Evolutionary conservation across 2,888 invertebrate genomes (phyloP).

Genomic region (Patella ulyssiponensis): DNA sequence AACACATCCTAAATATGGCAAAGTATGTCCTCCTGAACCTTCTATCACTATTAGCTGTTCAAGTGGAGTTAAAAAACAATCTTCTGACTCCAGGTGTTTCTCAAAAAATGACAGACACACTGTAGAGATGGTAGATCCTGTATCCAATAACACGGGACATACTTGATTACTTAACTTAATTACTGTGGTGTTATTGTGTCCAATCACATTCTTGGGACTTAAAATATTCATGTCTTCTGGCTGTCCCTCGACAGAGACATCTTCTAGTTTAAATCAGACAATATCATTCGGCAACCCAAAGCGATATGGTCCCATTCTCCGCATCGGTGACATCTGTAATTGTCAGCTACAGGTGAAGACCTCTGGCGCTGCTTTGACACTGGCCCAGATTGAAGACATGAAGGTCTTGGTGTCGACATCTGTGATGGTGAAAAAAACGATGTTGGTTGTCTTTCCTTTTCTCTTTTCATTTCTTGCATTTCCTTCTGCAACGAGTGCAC

Average conservation of each 20-base stretch:
- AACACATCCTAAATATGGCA: background rate
- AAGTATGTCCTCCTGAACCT: background rate
- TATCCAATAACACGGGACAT: conserved; percentile 8
- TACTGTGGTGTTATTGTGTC: background rate
- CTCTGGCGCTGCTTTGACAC: no score
- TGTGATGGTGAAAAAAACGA: no score
- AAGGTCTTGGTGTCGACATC: no score
- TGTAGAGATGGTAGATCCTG: background rate
- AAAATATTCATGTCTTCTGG: background rate
- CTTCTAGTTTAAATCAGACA: background rate
- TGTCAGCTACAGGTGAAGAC: background rate
- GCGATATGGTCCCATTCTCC: background rate
- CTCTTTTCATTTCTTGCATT: background rate
- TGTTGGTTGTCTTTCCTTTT: background rate
- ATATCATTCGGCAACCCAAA: background rate
- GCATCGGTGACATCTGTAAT: background rate
- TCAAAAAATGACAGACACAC: background rate
- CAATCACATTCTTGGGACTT: conserved; percentile 3
- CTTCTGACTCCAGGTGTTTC: background rate
- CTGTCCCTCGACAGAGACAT: conserved; percentile 4
- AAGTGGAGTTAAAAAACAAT: background rate
- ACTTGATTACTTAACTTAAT: background rate
- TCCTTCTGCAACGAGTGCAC: background rate
- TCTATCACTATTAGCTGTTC: background rate
- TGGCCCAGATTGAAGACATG: no score